Base-by-base conservation (phyloP, 2,888 invertebrate genomes). In the Drosophila tanythrix region DNA sequence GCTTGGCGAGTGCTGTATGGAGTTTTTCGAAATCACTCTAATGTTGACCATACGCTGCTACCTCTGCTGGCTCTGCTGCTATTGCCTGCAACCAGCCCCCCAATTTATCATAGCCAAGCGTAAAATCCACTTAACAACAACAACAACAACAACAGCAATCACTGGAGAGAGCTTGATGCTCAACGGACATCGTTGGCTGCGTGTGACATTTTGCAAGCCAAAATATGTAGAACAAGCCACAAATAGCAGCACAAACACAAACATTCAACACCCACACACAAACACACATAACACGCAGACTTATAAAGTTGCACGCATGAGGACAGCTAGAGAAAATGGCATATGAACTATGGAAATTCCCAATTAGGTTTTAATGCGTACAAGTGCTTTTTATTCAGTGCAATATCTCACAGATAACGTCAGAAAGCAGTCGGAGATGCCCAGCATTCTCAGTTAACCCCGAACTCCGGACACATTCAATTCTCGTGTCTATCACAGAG, bases 271-370 rank as follows among this genome's bases (percentile, higher is more conserved):
- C n/a, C n/a, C 63, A 77, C 50, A 72, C 43, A 68, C 25, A 31
- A 15, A 29, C 13, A n/a, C 13, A 38, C 13, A 36, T 13, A 38
- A 25, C 46, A 27, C 50, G 15, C 50, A 25, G 4, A 29, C 11
- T 27, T 58, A 31, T 50, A 62, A 15, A 46, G 8, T 46, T 46
- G 25, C 25, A 8, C 46, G 15, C 25, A 46, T 46, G 15, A 25
- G 46, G 55, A 72, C 70, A 66, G 89, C 76, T 74, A 68, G 84
- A 73, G 84, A 79, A 87, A 71, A 76, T 83, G 79, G 74, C 87
- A 87, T 86, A 90, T 89, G 89, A 90, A 82, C 81, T 90, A 90
- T 90, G 89, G 90, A 90, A 91, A 88, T 88, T 89, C 89, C 89
- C 90, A 91, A 91, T 89, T 89, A 91, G 89, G 85, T 81, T 83